These are phyloP conservation scores for Gnathonemus longibarbis DNA, from an alignment of 2,113 vertebrate species.

Conservation along the genomic window DNA sequence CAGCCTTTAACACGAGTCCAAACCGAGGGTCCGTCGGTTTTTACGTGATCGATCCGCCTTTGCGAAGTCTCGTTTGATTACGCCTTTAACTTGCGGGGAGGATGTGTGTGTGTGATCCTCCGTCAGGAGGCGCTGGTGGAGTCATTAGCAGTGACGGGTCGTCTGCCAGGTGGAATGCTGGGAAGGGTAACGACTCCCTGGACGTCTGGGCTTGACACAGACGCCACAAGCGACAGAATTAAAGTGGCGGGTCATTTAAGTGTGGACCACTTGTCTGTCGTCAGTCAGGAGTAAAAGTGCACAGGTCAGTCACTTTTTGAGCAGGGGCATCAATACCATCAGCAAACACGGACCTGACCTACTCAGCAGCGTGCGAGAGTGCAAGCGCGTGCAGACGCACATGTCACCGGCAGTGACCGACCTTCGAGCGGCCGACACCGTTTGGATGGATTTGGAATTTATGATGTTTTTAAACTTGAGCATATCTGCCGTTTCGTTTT, in stretches of 20 bases:
- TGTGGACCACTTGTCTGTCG: conserved; percentile 73
- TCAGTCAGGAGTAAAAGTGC: conserved; percentile 44
- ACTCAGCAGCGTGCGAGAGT: neutral
- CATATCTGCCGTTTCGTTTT: neutral
- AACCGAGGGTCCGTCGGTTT: neutral
- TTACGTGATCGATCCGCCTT: neutral
- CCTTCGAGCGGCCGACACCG: neutral
- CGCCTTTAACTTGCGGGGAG: neutral
- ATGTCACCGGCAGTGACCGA: conserved; percentile 9
- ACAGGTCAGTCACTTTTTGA: conserved; percentile 64
- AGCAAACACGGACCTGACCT: conserved; percentile 42
- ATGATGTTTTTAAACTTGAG: neutral
- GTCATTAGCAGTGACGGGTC: conserved; percentile 66
- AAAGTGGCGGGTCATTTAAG: conserved; percentile 74
- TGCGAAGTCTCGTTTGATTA: neutral
- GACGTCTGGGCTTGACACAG: conserved; percentile 75
- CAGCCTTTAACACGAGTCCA: neutral
- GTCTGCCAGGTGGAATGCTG: conserved; percentile 67
- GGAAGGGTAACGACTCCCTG: conserved; percentile 63
- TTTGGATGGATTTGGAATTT: neutral
- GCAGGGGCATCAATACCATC: conserved; percentile 53
- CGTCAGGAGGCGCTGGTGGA: conserved; percentile 25
- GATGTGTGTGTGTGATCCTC: neutral
- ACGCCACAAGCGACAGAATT: conserved; percentile 76
- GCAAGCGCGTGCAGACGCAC: neutral